phyloP scores from a whole-genome alignment of 2,113 vertebrate species.

The Tachysurus vachellii region DNA sequence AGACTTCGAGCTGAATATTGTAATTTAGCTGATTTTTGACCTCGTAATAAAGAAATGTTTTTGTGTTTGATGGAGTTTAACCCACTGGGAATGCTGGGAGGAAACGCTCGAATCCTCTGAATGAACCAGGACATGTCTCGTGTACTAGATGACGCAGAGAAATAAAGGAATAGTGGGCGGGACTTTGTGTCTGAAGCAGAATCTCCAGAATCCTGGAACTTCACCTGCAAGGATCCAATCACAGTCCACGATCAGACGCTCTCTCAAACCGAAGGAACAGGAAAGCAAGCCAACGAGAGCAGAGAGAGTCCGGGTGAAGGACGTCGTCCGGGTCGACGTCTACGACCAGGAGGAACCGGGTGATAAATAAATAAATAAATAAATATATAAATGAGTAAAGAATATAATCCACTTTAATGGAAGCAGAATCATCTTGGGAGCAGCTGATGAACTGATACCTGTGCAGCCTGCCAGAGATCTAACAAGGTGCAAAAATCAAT shows the following conservation, averaged over 20 bases:
- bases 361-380: conserved; percentile 18
- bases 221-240: conserved; percentile 6
- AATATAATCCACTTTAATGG: conserved; percentile 61
- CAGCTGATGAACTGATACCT: conserved; percentile 55
- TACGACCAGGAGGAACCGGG: conserved; percentile 35
- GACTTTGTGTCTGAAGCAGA: background rate
- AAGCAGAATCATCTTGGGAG: conserved; percentile 44
- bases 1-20: too few species aligned
- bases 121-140: background rate
- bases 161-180: too few species aligned
- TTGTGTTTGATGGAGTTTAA: background rate
- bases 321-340: conserved; percentile 37
- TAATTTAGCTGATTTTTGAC: too few species aligned
- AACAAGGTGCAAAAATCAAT: conserved; percentile 57
- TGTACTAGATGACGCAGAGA: background rate
- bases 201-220: background rate
- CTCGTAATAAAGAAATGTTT: background rate
- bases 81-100: background rate
- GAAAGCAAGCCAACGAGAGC: background rate
- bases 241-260: background rate
- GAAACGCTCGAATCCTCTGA: too few species aligned
- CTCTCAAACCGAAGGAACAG: background rate
- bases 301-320: conserved; percentile 32
- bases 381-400: conserved; percentile 42
- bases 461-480: conserved; percentile 60